These are phyloP conservation scores for Coluber constrictor DNA, from an alignment of 2,797 vertebrate species.

Conservation along the genomic window DNA sequence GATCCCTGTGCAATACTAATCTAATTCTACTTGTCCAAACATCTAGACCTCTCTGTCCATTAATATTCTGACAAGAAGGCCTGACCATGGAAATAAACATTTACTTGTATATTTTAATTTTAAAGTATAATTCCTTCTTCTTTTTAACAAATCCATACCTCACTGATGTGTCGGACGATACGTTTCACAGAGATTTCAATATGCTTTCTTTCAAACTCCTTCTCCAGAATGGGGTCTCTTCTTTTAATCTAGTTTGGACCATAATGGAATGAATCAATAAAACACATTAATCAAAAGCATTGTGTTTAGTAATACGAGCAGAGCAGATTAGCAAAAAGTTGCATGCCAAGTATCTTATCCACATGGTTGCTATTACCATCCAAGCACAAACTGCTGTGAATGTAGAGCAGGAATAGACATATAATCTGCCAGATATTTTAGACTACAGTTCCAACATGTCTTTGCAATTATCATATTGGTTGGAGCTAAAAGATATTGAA, in stretches of 20 bases:
- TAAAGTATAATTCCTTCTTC: not conserved
- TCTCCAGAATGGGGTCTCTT: slow-evolving; percentile 63
- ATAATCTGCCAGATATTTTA: not conserved
- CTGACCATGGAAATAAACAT: not conserved
- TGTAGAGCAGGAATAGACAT: not conserved
- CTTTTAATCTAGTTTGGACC: slow-evolving; percentile 70
- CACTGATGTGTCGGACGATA: slow-evolving; percentile 63
- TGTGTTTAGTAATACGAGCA: not conserved
- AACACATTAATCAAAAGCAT: slow-evolving; percentile 1
- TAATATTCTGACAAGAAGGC: not conserved
- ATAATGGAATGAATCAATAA: slow-evolving; percentile 27
- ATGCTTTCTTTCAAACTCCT: slow-evolving; percentile 66
- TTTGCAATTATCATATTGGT: not conserved
- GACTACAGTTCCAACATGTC: not conserved
- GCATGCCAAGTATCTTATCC: not conserved
- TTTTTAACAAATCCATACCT: slow-evolving; percentile 69
- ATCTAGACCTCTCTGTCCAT: too few species aligned
- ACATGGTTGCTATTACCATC: not conserved
- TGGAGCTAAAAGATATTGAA: not conserved
- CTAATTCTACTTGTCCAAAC: not conserved
- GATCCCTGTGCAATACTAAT: not conserved
- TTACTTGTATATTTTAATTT: not conserved
- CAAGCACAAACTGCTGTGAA: not conserved
- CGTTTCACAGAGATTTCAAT: slow-evolving; percentile 64
- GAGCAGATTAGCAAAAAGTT: not conserved